These are phyloP conservation scores for Lamprotornis superbus DNA, from an alignment of 2,113 vertebrate genomes.

Conservation along the genomic window DNA sequence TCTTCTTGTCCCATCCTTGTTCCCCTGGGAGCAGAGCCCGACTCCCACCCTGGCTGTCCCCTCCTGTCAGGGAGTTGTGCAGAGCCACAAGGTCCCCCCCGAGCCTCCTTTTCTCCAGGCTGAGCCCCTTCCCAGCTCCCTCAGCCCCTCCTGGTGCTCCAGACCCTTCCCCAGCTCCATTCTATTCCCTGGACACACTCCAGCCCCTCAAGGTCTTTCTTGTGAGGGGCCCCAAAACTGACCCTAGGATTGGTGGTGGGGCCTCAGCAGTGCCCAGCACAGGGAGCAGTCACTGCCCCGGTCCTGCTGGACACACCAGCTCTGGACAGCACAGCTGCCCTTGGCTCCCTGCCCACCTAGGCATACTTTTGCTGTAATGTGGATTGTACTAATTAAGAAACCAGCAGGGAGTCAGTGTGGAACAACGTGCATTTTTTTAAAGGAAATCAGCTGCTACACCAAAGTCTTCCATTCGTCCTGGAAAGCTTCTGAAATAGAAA, in stretches of 20 bases:
- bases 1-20: neutral
- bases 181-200: accelerated
- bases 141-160: accelerated
- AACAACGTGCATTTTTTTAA: neutral
- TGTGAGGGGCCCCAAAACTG: neutral
- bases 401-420: neutral
- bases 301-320: neutral
- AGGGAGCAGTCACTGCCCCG: neutral
- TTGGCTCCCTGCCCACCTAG: neutral
- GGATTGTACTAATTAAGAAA: neutral
- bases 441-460: neutral
- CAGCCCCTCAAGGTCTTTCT: neutral
- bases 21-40: neutral
- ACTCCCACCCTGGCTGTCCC: accelerated
- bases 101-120: neutral
- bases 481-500: neutral
- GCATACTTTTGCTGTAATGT: neutral
- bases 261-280: neutral
- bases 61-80: neutral
- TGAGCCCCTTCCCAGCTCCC: neutral
- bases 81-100: neutral
- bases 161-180: accelerated
- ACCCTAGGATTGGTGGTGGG: accelerated
- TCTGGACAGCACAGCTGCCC: neutral
- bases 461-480: neutral